Conservation (phyloP, 2,888 invertebrate species). For the Serripes groenlandicus region DNA sequence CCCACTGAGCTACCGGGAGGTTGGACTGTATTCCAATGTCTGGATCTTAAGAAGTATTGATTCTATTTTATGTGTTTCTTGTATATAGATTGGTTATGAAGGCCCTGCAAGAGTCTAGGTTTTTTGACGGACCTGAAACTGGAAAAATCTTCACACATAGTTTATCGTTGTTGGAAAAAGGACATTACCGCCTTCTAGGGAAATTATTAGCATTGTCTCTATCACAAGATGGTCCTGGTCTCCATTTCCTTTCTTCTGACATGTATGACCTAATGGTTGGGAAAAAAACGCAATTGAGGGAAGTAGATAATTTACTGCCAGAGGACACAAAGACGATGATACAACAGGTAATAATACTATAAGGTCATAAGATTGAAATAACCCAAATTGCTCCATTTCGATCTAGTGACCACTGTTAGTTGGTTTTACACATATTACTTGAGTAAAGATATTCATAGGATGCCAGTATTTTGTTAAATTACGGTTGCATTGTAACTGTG, state of each 20-base stretch:
- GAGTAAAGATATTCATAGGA: too few relatives aligned
- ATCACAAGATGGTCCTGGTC: slow-evolving; percentile 26
- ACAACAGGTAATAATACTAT: slow-evolving; percentile 24
- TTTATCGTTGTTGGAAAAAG: slow-evolving; percentile 22
- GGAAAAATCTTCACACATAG: slow-evolving; percentile 37
- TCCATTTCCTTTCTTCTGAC: slow-evolving; percentile 22
- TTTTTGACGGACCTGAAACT: slow-evolving; percentile 29
- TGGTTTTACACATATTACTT: neutral
- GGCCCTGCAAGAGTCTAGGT: slow-evolving; percentile 11
- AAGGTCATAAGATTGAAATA: neutral
- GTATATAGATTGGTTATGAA: slow-evolving; percentile 11
- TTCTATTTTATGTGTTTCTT: too few relatives aligned
- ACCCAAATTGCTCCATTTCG: neutral
- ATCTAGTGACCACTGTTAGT: neutral
- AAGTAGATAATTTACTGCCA: slow-evolving; percentile 13
- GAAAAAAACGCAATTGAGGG: slow-evolving; percentile 6
- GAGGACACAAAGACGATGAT: slow-evolving; percentile 16
- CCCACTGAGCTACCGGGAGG: too few relatives aligned
- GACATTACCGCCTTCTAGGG: slow-evolving; percentile 24
- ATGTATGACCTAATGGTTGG: slow-evolving; percentile 30
- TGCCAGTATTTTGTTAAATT: neutral
- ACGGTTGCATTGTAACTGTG: neutral
- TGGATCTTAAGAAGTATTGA: too few relatives aligned
- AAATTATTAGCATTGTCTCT: slow-evolving; percentile 26
- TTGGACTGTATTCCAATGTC: too few relatives aligned